phyloP scores from a whole-genome alignment of 2,113 vertebrate species.

The Dipodomys spectabilis region DNA sequence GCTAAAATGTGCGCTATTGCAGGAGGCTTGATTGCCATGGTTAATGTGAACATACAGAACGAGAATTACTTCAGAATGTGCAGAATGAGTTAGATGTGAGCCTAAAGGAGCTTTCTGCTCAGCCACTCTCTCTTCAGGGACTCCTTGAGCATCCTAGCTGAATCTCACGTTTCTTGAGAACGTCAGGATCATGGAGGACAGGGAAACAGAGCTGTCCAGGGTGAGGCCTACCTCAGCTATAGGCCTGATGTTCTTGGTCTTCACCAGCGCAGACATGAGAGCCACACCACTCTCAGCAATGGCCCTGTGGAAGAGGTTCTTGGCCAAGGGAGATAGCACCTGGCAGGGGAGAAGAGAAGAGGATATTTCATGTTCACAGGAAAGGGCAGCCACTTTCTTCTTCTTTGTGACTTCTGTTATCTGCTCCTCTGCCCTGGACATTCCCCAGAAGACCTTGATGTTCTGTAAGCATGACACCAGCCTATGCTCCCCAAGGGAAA shows the following conservation, averaged over 20 bases:
- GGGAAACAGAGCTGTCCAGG: fast-evolving
- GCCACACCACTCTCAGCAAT: slow-evolving; percentile 88
- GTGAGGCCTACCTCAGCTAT: slow-evolving; percentile 24
- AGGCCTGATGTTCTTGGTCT: neutral
- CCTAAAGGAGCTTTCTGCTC: neutral
- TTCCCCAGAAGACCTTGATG: neutral
- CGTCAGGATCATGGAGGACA: neutral
- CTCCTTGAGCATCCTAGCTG: too few relatives aligned
- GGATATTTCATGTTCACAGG: neutral
- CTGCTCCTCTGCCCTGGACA: neutral
- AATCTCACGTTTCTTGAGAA: neutral
- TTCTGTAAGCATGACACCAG: neutral
- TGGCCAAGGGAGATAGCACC: slow-evolving; percentile 87
- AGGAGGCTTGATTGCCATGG: neutral
- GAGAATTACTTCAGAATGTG: neutral
- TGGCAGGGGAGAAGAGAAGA: slow-evolving; percentile 29
- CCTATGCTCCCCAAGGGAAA: too few relatives aligned
- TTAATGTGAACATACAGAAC: neutral
- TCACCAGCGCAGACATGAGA: neutral
- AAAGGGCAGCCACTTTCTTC: neutral
- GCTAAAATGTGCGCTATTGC: neutral
- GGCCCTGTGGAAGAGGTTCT: slow-evolving; percentile 89
- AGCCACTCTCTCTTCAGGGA: too few relatives aligned
- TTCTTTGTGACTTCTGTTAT: too few relatives aligned
- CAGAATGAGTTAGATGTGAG: fast-evolving